These are phyloP conservation scores for Muraenolepis orangiensis DNA, from an alignment of 2,797 vertebrate genomes.

Conservation along the genomic window DNA sequence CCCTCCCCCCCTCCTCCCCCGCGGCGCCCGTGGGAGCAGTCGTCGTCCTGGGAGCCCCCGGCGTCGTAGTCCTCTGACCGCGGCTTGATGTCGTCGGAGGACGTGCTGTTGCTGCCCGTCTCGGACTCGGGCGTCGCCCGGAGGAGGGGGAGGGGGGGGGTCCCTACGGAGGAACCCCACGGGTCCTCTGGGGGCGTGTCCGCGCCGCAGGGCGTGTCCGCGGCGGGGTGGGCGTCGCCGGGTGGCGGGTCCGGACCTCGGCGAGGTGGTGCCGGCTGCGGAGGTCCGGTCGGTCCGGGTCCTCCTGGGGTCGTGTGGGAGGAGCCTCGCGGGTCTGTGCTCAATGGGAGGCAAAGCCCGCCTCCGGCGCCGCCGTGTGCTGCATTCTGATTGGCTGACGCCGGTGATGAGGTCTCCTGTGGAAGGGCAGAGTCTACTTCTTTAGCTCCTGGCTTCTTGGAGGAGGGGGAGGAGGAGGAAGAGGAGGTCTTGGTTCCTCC, in stretches of 20 bases:
- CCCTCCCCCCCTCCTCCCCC: neutral
- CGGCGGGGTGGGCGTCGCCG: constrained; percentile 64
- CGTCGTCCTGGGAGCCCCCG: constrained; percentile 95
- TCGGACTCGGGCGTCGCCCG: constrained; percentile 92
- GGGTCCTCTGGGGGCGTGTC: no score
- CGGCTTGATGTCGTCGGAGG: constrained; percentile 97
- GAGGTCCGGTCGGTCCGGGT: constrained; percentile 1
- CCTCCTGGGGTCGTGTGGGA: constrained; percentile 5
- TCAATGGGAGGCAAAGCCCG: constrained; percentile 17
- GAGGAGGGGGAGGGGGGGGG: no score
- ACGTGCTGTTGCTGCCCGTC: constrained; percentile 91
- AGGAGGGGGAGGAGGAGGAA: constrained; percentile 36
- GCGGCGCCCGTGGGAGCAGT: constrained; percentile 85
- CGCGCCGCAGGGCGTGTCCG: constrained; percentile 57
- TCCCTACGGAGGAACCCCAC: no score
- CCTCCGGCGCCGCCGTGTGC: constrained; percentile 11
- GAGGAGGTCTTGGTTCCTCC: constrained; percentile 58
- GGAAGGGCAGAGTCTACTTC: constrained; percentile 41
- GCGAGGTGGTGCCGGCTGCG: constrained; percentile 18
- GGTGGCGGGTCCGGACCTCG: constrained; percentile 15
- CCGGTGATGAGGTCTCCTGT: constrained; percentile 1
- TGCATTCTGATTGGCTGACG: constrained; percentile 21
- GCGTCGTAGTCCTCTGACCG: constrained; percentile 98
- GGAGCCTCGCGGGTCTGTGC: constrained; percentile 18
- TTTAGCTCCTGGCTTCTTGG: constrained; percentile 66